Evolutionary conservation across 2,113 vertebrate species (phyloP).

Genomic region (Hippocampus abdominalis): DNA sequence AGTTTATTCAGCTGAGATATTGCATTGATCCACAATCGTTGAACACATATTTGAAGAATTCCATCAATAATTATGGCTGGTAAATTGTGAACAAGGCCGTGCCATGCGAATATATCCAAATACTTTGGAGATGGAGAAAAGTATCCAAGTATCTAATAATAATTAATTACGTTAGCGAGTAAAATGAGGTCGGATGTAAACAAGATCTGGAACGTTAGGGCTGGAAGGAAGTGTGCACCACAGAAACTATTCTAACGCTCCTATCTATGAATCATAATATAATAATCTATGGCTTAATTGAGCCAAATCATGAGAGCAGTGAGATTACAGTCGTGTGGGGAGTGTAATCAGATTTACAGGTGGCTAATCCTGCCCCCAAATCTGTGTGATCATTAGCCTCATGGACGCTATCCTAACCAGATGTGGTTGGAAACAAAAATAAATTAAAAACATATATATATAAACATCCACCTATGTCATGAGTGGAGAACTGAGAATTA

Average conservation of each 20-base stretch:
- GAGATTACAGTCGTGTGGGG: conserved; percentile 32
- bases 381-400: conserved; percentile 26
- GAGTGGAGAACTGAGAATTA: not conserved
- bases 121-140: no score
- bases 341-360: conserved; percentile 57
- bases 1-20: no score
- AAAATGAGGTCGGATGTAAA: not conserved
- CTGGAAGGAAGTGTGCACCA: not conserved
- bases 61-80: no score
- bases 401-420: conserved; percentile 33
- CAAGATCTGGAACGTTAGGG: not conserved
- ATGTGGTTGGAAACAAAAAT: not conserved
- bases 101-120: no score
- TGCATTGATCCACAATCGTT: no score
- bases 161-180: no score
- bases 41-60: no score
- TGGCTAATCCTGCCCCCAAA: conserved; percentile 31
- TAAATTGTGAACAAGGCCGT: no score
- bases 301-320: conserved; percentile 35
- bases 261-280: conserved; percentile 46
- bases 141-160: no score
- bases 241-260: conserved; percentile 37
- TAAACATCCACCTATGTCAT: conserved; percentile 4
- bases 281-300: conserved; percentile 52
- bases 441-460: not conserved